Conservation (phyloP, 2,113 vertebrate genomes). For the Siniperca knerii region DNA sequence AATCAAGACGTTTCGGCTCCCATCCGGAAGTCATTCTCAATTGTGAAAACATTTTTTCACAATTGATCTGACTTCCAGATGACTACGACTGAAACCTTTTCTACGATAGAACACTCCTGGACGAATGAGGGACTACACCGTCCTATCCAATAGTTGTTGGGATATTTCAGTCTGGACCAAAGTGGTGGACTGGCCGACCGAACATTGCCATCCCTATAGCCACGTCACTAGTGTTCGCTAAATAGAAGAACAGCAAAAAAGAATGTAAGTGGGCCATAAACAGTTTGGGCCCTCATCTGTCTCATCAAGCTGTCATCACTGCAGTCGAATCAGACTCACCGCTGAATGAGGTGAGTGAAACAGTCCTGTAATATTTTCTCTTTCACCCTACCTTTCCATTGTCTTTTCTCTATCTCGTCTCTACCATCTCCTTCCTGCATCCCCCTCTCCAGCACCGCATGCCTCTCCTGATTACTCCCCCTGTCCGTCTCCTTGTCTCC, state of each 20-base stretch:
- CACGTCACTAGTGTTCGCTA: background rate
- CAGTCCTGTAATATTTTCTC: slow-evolving; percentile 8
- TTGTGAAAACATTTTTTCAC: no score
- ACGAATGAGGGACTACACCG: no score
- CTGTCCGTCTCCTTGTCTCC: slow-evolving; percentile 49
- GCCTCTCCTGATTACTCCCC: slow-evolving; percentile 66
- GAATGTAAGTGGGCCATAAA: background rate
- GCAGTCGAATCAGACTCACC: slow-evolving; percentile 19
- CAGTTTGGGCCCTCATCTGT: slow-evolving; percentile 16
- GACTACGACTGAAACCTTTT: no score
- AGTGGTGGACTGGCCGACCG: background rate
- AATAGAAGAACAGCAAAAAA: background rate
- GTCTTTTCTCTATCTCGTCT: slow-evolving; percentile 22
- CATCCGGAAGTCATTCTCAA: no score
- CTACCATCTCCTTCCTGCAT: background rate
- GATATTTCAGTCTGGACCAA: background rate
- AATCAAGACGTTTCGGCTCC: no score
- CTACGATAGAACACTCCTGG: no score
- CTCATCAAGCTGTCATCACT: background rate
- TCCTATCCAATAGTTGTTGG: no score
- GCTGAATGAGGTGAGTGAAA: background rate
- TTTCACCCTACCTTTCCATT: slow-evolving; percentile 1
- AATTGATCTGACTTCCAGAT: no score
- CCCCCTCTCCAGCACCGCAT: slow-evolving; percentile 23
- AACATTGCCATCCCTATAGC: background rate